A percentile compares a stretch with the other conserved stretches of the same genome.
Evolutionary conservation across 1,140 invertebrate species (phyloP).

Genomic region (Heliconius nattereri): DNA sequence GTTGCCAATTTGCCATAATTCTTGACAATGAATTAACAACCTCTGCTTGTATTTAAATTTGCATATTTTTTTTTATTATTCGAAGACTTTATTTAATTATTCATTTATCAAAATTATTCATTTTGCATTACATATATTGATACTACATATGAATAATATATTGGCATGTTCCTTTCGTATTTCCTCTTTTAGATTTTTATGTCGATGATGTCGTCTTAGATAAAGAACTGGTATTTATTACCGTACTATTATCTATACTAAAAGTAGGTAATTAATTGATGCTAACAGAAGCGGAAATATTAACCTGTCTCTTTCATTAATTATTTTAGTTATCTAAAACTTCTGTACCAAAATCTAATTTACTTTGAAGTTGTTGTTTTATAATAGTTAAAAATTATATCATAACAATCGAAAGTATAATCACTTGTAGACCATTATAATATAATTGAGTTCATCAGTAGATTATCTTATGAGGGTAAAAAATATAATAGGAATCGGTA

Average conservation of each 20-base stretch:
- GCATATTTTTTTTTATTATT: neutral
- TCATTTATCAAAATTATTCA: neutral
- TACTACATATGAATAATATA: neutral
- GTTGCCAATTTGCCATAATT: conserved; percentile 51
- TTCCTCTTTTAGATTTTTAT: conserved; percentile 19
- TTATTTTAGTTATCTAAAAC: neutral
- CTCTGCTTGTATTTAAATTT: neutral
- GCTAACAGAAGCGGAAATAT: conserved; percentile 21
- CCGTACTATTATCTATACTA: conserved; percentile 2
- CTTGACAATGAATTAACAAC: conserved; percentile 43
- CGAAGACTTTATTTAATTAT: neutral
- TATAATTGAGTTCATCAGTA: conserved; percentile 53
- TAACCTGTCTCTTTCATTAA: neutral
- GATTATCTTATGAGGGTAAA: conserved; percentile 64
- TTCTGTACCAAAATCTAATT: neutral
- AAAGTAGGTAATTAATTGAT: conserved; percentile 18
- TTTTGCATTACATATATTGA: neutral
- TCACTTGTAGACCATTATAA: conserved; percentile 27
- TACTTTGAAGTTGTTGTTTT: neutral
- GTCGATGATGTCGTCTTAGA: conserved; percentile 24
- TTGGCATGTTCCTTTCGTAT: conserved; percentile 9
- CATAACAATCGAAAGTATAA: conserved; percentile 57
- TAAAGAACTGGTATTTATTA: conserved; percentile 26
- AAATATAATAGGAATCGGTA: conserved; percentile 68
- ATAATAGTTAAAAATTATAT: neutral